Evolutionary conservation across 2,797 vertebrate species (phyloP).

Genomic region (Channallabes apus): DNA sequence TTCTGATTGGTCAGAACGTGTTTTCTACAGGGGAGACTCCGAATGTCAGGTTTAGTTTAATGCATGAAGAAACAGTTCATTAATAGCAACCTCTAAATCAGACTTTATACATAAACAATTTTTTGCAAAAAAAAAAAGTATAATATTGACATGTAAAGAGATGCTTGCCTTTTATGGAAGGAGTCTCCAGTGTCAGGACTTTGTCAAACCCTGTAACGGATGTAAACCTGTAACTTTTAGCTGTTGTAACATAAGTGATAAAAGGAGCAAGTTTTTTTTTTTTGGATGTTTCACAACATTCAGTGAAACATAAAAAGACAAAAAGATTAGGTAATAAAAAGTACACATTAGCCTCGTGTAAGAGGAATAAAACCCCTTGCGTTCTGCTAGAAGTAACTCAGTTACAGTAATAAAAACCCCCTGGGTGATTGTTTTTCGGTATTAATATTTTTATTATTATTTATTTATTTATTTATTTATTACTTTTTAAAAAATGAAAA

Average conservation of each 20-base stretch:
- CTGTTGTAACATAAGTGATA: not conserved
- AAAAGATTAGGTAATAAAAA: not conserved
- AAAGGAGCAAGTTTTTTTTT: not conserved
- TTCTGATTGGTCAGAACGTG: not conserved
- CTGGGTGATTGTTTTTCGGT: not conserved
- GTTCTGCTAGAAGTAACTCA: not conserved
- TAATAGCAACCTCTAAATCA: too few relatives aligned
- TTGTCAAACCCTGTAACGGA: not conserved
- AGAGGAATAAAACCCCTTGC: not conserved
- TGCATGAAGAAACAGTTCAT: too few relatives aligned
- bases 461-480: not conserved
- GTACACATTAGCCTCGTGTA: not conserved
- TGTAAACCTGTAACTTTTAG: not conserved
- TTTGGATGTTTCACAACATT: not conserved
- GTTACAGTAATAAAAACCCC: not conserved
- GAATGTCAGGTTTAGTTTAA: not conserved
- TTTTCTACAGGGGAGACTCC: not conserved
- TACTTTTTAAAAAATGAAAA: not conserved
- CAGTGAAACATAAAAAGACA: not conserved
- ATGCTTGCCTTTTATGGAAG: not conserved
- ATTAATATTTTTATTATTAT: not conserved
- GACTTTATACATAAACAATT: too few relatives aligned
- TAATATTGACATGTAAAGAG: not conserved
- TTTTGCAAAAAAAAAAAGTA: too few relatives aligned
- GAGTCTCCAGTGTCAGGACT: not conserved